A percentile compares a stretch with the other conserved stretches of the same genome.
phyloP scores from a whole-genome alignment of 2,113 vertebrate species.

The Daboia siamensis region DNA sequence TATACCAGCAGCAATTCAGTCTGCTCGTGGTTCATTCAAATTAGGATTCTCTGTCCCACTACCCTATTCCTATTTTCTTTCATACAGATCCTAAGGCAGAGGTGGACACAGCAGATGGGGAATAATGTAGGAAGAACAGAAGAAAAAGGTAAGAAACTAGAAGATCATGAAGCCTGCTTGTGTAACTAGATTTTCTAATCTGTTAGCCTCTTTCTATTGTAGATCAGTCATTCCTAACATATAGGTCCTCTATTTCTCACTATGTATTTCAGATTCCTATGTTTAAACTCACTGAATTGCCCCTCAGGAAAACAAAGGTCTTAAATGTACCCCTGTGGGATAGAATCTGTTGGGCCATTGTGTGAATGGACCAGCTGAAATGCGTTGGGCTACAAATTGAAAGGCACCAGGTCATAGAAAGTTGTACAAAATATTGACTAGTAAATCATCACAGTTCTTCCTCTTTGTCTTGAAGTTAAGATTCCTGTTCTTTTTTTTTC shows the following conservation, averaged over 20 bases:
- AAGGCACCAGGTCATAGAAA: background rate
- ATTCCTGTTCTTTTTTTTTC: background rate
- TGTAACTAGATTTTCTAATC: background rate
- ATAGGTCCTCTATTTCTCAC: no score
- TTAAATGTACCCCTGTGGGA: background rate
- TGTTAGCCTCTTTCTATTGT: background rate
- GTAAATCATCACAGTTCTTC: background rate
- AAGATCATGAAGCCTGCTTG: background rate
- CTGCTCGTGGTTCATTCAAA: background rate
- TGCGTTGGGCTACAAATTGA: background rate
- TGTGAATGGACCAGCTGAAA: background rate
- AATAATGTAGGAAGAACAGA: constrained; percentile 3
- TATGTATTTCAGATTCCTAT: background rate
- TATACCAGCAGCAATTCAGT: background rate
- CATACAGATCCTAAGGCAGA: background rate
- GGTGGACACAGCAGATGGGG: constrained; percentile 11
- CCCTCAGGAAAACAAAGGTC: background rate
- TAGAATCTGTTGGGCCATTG: background rate
- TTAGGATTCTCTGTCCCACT: background rate
- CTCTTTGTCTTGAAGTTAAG: background rate
- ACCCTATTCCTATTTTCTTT: background rate
- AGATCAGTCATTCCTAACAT: background rate
- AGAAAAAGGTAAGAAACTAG: constrained; percentile 46
- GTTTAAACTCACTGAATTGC: background rate
- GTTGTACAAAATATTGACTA: background rate